Evolutionary conservation across 1,140 invertebrate genomes (phyloP).

Genomic region (Acromyrmex charruanus): DNA sequence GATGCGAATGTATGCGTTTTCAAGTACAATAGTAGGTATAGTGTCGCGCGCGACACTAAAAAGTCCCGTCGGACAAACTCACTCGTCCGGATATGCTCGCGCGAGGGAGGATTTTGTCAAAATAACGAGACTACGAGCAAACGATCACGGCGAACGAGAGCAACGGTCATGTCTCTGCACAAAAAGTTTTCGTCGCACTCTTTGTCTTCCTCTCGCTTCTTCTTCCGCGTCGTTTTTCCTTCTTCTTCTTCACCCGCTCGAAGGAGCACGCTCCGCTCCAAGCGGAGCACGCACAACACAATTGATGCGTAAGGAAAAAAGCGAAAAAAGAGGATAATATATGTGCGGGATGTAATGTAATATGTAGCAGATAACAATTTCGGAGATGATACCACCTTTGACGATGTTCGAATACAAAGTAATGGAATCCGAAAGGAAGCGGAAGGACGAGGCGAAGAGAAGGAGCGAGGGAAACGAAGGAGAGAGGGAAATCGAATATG

Average conservation of each 20-base stretch:
- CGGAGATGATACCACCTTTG: not conserved
- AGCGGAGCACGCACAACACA: slow-evolving; percentile 11
- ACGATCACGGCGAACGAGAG: not conserved
- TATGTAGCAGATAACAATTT: not conserved
- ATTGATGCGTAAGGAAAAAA: not conserved
- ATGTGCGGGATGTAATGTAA: not conserved
- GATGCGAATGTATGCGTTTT: not conserved
- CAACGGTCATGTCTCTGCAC: not conserved
- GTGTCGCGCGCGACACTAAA: not conserved
- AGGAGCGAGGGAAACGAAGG: too few species aligned
- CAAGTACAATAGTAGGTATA: not conserved
- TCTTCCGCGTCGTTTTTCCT: not conserved
- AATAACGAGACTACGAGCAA: not conserved
- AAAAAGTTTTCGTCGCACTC: slow-evolving; percentile 29
- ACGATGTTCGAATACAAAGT: not conserved
- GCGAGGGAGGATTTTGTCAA: not conserved
- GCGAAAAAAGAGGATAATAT: not conserved
- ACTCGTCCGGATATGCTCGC: not conserved
- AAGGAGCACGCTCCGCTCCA: not conserved
- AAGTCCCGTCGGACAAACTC: slow-evolving; percentile 8
- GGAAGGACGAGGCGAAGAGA: too few species aligned
- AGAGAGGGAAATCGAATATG: too few species aligned
- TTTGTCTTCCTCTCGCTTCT: not conserved
- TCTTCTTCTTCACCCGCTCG: not conserved
- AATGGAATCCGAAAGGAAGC: not conserved